Conservation (phyloP, 2,113 vertebrate genomes). For the Rhabdomys dilectus region DNA sequence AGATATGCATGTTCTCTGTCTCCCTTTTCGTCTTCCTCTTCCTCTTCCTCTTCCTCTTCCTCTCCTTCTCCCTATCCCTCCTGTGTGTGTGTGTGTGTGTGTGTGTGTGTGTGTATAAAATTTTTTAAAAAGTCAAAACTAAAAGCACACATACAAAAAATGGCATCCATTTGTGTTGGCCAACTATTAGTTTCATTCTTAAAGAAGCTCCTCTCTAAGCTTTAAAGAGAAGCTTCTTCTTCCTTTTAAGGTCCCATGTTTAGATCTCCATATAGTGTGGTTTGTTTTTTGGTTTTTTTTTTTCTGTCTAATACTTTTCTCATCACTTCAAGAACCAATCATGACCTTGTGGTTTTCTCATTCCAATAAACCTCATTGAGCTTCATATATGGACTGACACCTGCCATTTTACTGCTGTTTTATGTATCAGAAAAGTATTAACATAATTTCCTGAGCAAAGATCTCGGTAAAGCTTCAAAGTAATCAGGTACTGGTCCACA, state of each 20-base stretch:
- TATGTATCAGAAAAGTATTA: background rate
- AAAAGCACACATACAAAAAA: background rate
- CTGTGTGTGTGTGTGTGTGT: too few relatives aligned
- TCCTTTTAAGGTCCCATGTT: background rate
- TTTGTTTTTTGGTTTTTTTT: background rate
- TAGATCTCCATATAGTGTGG: background rate
- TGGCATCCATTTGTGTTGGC: background rate
- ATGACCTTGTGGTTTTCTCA: background rate
- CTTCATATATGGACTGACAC: background rate
- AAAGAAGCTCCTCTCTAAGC: background rate
- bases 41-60: background rate
- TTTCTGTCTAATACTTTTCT: background rate
- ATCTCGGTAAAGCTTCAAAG: background rate
- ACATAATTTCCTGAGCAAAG: conserved; percentile 42
- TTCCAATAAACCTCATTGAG: background rate
- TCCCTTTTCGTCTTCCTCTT: background rate
- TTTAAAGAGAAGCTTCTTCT: background rate
- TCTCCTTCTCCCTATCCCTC: background rate
- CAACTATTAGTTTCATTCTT: background rate
- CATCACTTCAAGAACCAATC: background rate
- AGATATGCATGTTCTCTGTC: background rate
- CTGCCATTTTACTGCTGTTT: background rate
- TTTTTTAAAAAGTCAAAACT: background rate
- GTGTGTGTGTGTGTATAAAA: background rate
- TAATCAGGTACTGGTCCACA: background rate